Percentiles rank a stretch among this genome's conserved stretches.
These are phyloP conservation scores for Gasterosteus nipponicus DNA, from an alignment of 2,113 vertebrate genomes.

Conservation along the genomic window DNA sequence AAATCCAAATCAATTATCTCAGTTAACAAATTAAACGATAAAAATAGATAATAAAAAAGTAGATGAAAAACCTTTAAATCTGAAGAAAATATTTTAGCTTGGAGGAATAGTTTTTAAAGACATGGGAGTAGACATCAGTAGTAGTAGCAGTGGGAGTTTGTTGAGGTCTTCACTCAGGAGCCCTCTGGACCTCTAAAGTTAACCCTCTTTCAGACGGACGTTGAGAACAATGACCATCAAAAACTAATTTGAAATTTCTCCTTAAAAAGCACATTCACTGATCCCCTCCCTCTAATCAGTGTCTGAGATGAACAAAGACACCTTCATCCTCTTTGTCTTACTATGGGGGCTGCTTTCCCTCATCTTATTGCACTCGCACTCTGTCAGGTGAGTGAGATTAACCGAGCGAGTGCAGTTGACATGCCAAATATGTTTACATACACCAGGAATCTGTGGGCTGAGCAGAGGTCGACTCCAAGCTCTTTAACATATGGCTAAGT, in stretches of 20 bases:
- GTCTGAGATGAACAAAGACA: background rate
- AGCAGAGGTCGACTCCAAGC: background rate
- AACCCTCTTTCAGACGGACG: background rate
- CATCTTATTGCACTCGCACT: background rate
- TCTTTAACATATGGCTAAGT: background rate
- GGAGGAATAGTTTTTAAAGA: background rate
- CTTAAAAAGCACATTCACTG: background rate
- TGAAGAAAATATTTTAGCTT: background rate
- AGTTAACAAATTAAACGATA: background rate
- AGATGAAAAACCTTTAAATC: background rate
- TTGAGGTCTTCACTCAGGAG: background rate
- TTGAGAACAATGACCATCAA: background rate
- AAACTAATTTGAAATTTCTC: background rate
- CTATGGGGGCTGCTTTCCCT: background rate
- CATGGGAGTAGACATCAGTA: background rate
- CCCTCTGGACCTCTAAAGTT: background rate
- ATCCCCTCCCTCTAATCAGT: background rate
- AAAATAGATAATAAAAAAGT: background rate
- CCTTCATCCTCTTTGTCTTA: background rate
- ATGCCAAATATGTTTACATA: constrained; percentile 7
- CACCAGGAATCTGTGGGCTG: constrained; percentile 2
- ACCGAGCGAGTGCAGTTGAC: background rate
- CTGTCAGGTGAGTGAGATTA: constrained; percentile 2
- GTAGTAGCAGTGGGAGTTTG: background rate
- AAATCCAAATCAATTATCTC: background rate